Evolutionary conservation across 2,113 vertebrate genomes (phyloP), one percentile per base, ranked within the genome.

Genomic region (Poeciliopsis occidentalis): DNA sequence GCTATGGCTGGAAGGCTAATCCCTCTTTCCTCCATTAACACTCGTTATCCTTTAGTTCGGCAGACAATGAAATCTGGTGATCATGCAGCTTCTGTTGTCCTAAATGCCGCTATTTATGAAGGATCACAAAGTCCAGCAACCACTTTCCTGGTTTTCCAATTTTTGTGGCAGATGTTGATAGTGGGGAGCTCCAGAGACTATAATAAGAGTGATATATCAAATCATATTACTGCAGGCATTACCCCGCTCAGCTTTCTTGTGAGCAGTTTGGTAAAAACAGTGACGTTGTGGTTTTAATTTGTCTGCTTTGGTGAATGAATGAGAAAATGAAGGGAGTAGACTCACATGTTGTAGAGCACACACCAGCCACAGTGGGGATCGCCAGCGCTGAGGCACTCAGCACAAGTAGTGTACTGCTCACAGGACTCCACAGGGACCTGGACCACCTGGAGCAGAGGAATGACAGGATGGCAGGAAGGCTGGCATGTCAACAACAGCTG

Each of bases 291-390:
- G 73, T 8, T 70, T 75, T 81, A 87, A 86, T 87, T 85, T 30
- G 31, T 31, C 19, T 1, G 39, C 31, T 68, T 63, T 65, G 60
- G 61, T 75, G 47, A 62, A 31, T 67, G n/a, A 34, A 12, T 71
- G 67, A 72, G 31, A 66, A 69, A 60, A 86, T 29, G 34, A 65
- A 57, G 30, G 27, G 44, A 37, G 62, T n/a, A 64, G 79, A 97
- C 97, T 98, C 83, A 99, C 97, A 92, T 87, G 89, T 97, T 98
- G 75, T 97, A 94, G 15, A 99, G 95, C 79, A 99, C 96, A 78
- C 97, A 98, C 97, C 97, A 99, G 89, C 97, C 97, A 0, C 97
- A 99, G 90, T 99, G 97, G 17, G 97, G 97, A 83, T 99, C 97
- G 67, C 94, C 94, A 1, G 97, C 97, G 81, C 96, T 96, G 87